These are phyloP conservation scores for Tautogolabrus adspersus DNA, from an alignment of 2,113 vertebrate genomes.

Conservation along the genomic window DNA sequence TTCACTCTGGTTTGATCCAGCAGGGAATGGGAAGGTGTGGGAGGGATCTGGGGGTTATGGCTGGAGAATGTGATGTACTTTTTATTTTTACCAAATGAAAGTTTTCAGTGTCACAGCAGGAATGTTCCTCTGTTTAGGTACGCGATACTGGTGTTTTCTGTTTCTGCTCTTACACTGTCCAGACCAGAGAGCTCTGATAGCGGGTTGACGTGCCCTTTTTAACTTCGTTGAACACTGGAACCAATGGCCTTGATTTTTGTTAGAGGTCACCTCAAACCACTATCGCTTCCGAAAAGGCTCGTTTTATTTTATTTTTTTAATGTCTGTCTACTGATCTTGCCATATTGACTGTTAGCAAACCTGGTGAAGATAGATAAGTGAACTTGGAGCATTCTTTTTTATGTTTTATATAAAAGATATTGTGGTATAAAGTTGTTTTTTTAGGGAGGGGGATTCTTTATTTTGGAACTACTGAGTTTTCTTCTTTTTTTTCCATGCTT, in stretches of 20 bases:
- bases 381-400: conserved; percentile 41
- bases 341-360: conserved; percentile 70
- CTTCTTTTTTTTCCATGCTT: conserved; percentile 47
- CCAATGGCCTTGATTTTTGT: conserved; percentile 53
- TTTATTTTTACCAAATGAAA: conserved; percentile 62
- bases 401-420: conserved; percentile 65
- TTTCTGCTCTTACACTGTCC: conserved; percentile 33
- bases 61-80: conserved; percentile 33
- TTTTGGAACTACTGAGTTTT: conserved; percentile 84
- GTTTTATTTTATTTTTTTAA: conserved; percentile 30
- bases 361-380: conserved; percentile 57
- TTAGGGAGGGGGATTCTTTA: conserved; percentile 61
- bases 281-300: conserved; percentile 43
- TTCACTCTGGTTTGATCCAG: conserved; percentile 37
- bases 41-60: not conserved
- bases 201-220: conserved; percentile 47
- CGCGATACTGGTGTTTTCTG: not conserved
- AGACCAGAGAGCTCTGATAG: conserved; percentile 39
- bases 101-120: conserved; percentile 53
- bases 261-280: conserved; percentile 65
- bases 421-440: conserved; percentile 66
- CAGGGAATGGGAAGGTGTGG: conserved; percentile 4
- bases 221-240: conserved; percentile 79
- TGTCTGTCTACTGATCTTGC: conserved; percentile 70
- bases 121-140: conserved; percentile 54